Evolutionary conservation across 2,113 vertebrate species (phyloP).

Genomic region (Perca fluviatilis): DNA sequence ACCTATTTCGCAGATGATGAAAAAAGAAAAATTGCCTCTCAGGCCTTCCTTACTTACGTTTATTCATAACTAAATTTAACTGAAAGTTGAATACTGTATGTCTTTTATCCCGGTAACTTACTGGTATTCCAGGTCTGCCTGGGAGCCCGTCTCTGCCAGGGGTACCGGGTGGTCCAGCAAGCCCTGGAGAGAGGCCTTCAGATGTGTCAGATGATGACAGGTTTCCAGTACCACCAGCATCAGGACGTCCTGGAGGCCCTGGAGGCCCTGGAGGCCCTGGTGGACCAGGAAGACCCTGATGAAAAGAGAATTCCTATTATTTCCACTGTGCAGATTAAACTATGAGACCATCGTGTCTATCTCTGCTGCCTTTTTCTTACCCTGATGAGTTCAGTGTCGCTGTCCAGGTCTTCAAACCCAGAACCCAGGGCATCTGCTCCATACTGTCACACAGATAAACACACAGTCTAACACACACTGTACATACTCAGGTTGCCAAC

Average conservation of each 20-base stretch:
- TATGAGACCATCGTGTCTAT: not conserved
- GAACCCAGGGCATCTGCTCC: slow-evolving; percentile 85
- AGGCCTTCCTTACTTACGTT: not conserved
- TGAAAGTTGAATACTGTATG: not conserved
- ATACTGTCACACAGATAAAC: slow-evolving; percentile 77
- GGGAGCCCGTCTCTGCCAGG: slow-evolving; percentile 85
- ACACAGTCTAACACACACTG: not conserved
- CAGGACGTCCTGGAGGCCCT: slow-evolving; percentile 89
- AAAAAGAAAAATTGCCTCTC: too few relatives aligned
- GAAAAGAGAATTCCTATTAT: not conserved
- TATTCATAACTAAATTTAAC: not conserved
- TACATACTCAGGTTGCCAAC: not conserved
- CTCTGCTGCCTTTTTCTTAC: slow-evolving; percentile 51
- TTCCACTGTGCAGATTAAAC: not conserved
- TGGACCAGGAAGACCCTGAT: slow-evolving; percentile 88
- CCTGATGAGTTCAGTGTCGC: slow-evolving; percentile 69
- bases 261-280: slow-evolving; percentile 90
- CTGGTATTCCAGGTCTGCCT: slow-evolving; percentile 85
- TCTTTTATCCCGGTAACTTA: slow-evolving; percentile 74
- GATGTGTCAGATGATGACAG: slow-evolving; percentile 43
- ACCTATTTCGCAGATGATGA: too few relatives aligned
- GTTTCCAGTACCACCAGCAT: slow-evolving; percentile 78
- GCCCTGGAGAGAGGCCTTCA: slow-evolving; percentile 33
- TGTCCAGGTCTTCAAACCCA: slow-evolving; percentile 81
- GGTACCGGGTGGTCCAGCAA: slow-evolving; percentile 78